Evolutionary conservation across 2,113 vertebrate genomes (phyloP).

Genomic region (Leucosticte australis): DNA sequence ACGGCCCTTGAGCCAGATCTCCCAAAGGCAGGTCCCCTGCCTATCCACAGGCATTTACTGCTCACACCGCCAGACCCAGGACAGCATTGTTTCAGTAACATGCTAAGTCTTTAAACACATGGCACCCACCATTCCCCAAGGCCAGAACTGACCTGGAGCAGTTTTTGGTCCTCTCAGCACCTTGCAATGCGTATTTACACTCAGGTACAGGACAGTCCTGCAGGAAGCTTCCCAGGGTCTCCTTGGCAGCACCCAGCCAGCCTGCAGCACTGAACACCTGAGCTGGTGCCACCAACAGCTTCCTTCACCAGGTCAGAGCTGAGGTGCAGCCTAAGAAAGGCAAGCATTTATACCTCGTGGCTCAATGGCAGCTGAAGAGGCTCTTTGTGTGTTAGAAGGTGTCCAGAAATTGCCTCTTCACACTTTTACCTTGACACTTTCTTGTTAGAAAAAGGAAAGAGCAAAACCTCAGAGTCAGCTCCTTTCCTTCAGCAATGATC

Average conservation of each 20-base stretch:
- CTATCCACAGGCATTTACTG: background rate
- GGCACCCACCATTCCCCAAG: background rate
- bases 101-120: background rate
- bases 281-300: background rate
- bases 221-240: background rate
- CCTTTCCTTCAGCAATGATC: background rate
- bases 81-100: rapidly evolving
- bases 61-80: background rate
- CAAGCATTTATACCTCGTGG: background rate
- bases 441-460: background rate
- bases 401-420: background rate
- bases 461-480: background rate
- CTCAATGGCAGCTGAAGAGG: background rate
- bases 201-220: background rate
- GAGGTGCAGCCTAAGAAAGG: background rate
- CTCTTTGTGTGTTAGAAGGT: background rate
- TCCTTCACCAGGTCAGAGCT: background rate
- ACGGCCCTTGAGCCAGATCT: background rate
- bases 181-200: background rate
- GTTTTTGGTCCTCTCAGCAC: background rate
- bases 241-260: background rate
- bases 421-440: background rate
- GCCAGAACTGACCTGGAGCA: background rate
- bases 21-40: background rate
- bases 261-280: background rate